These are phyloP conservation scores for Mamestra brassicae DNA, from an alignment of 2,888 invertebrate genomes.

Conservation along the genomic window DNA sequence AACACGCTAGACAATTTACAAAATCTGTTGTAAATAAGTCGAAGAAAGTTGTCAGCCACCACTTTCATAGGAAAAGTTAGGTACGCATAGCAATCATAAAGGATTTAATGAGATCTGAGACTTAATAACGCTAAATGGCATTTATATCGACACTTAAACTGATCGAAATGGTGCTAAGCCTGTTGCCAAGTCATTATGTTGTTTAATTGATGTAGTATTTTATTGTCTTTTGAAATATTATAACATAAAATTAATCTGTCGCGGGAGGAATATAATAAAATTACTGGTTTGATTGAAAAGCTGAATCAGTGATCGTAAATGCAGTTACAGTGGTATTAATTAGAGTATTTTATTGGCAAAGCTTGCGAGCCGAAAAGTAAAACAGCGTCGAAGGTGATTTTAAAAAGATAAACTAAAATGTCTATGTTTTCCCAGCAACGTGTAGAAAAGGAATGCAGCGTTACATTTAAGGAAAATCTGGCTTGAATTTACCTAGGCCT, in stretches of 20 bases:
- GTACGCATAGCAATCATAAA: constrained; percentile 55
- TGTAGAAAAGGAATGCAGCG: too few relatives aligned
- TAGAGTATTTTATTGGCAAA: not conserved
- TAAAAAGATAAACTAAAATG: not conserved
- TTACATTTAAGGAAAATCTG: too few relatives aligned
- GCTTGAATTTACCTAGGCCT: too few relatives aligned
- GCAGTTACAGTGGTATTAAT: not conserved
- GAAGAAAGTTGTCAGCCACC: constrained; percentile 60
- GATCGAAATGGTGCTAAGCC: constrained; percentile 19
- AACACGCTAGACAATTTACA: constrained; percentile 66
- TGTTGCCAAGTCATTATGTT: constrained; percentile 13
- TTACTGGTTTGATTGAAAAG: not conserved
- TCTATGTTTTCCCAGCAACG: not conserved
- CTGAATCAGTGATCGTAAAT: constrained; percentile 3
- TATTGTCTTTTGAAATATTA: constrained; percentile 9
- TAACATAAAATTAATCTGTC: not conserved
- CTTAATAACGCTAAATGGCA: constrained; percentile 27
- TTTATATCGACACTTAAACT: constrained; percentile 28
- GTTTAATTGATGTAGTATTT: constrained; percentile 23
- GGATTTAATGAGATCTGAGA: constrained; percentile 49
- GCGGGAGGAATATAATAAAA: constrained; percentile 13
- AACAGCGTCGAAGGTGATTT: not conserved
- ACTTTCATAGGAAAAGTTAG: constrained; percentile 63
- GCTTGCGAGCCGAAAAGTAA: not conserved
- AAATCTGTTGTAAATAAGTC: constrained; percentile 70